These are phyloP conservation scores for Anolis apletophallus DNA, from an alignment of 2,797 vertebrate genomes.

Conservation along the genomic window DNA sequence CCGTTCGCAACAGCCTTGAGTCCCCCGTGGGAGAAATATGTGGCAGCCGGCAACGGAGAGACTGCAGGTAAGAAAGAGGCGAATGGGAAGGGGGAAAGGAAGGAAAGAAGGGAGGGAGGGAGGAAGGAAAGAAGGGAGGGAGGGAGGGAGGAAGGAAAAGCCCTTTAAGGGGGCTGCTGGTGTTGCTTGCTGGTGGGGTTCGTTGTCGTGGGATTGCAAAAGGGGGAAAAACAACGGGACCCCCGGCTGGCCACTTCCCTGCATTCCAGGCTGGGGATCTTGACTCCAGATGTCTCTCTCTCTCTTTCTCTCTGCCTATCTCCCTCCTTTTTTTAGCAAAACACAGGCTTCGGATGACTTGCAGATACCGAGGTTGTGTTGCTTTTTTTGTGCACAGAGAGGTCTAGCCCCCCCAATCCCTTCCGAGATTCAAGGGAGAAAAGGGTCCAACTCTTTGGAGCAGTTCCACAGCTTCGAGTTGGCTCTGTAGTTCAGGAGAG, in stretches of 20 bases:
- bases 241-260: not conserved
- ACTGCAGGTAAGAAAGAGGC: slow-evolving; percentile 87
- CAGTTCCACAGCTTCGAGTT: too few relatives aligned
- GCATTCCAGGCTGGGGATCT: slow-evolving; percentile 33
- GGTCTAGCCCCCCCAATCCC: too few relatives aligned
- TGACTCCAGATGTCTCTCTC: slow-evolving; percentile 57
- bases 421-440: not conserved
- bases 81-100: not conserved
- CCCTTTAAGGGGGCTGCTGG: not conserved
- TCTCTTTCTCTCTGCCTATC: not conserved
- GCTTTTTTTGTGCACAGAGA: too few relatives aligned
- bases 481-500: too few relatives aligned
- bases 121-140: too few relatives aligned
- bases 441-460: not conserved
- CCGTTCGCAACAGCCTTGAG: slow-evolving; percentile 28
- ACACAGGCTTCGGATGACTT: slow-evolving; percentile 36
- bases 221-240: too few relatives aligned
- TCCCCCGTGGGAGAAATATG: slow-evolving; percentile 80
- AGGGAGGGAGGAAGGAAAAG: not conserved
- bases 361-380: slow-evolving; percentile 38
- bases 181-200: too few relatives aligned
- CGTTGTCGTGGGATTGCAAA: slow-evolving; percentile 22
- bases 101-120: too few relatives aligned
- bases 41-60: slow-evolving; percentile 97
- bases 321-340: slow-evolving; percentile 8